Conservation (phyloP, 2,888 invertebrate genomes). For the Anagyrus pseudococci region DNA sequence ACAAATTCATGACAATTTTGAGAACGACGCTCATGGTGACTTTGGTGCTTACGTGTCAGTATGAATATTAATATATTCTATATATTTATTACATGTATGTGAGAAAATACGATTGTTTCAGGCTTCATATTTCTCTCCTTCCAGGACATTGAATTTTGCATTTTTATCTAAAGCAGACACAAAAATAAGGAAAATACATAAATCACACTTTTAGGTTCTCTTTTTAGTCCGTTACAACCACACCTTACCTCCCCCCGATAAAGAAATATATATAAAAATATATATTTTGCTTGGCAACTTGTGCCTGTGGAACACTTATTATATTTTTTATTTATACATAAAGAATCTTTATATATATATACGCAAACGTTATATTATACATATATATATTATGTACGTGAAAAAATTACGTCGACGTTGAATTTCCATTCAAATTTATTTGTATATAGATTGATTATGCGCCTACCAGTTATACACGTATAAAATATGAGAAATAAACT, state of each 20-base stretch:
- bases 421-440: slow-evolving; percentile 45
- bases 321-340: slow-evolving; percentile 40
- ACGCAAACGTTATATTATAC: slow-evolving; percentile 37
- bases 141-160: slow-evolving; percentile 46
- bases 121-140: slow-evolving; percentile 37
- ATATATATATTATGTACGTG: slow-evolving; percentile 33
- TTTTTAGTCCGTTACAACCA: slow-evolving; percentile 28
- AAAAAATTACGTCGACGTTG: slow-evolving; percentile 39
- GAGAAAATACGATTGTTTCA: slow-evolving; percentile 34
- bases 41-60: slow-evolving; percentile 42
- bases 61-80: slow-evolving; percentile 24
- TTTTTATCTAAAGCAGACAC: slow-evolving; percentile 28
- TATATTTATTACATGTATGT: slow-evolving; percentile 25
- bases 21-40: slow-evolving; percentile 38
- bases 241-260: slow-evolving; percentile 17
- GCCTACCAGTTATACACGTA: slow-evolving; percentile 43
- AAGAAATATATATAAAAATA: slow-evolving; percentile 13
- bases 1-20: slow-evolving; percentile 31
- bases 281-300: slow-evolving; percentile 56
- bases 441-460: slow-evolving; percentile 46
- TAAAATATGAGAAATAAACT: slow-evolving; percentile 48
- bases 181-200: slow-evolving; percentile 7
- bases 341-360: slow-evolving; percentile 40
- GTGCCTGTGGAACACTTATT: slow-evolving; percentile 60
- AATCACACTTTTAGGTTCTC: slow-evolving; percentile 27